phyloP scores from a whole-genome alignment of 2,113 vertebrate species.

The Coptodon rendalli region DNA sequence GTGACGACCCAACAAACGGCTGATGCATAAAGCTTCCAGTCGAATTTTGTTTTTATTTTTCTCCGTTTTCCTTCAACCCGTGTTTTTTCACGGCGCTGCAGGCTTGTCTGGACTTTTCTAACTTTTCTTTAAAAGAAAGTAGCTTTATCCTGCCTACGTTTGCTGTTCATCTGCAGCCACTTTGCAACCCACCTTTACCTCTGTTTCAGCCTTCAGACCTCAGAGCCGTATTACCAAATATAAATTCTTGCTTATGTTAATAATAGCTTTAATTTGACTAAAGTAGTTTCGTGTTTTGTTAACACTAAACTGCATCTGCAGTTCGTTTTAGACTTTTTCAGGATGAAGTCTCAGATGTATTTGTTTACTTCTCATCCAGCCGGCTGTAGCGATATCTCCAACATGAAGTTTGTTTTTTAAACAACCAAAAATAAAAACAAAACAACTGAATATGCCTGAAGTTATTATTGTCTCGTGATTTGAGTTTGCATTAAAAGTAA shows the following conservation, averaged over 20 bases:
- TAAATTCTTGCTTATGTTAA: not conserved
- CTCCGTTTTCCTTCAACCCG: fast-evolving
- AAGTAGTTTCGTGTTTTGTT: not conserved
- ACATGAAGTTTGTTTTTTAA: not conserved
- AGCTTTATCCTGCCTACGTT: not conserved
- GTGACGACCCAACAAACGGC: fast-evolving
- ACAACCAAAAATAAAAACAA: not conserved
- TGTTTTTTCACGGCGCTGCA: fast-evolving
- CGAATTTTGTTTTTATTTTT: fast-evolving
- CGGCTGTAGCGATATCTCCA: not conserved
- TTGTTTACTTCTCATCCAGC: fast-evolving
- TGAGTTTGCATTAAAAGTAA: not conserved
- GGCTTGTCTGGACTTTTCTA: not conserved
- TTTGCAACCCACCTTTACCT: not conserved
- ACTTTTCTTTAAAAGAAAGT: not conserved
- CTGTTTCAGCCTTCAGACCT: fast-evolving
- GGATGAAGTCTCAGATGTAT: not conserved
- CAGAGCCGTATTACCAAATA: not conserved
- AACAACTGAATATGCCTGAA: not conserved
- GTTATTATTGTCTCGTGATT: not conserved
- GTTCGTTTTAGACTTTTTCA: not conserved
- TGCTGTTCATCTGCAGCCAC: not conserved
- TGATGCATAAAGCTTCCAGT: not conserved
- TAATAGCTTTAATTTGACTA: not conserved
- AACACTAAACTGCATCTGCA: not conserved